A percentile compares a stretch with the other conserved stretches of the same genome.
phyloP scores from a whole-genome alignment of 2,113 vertebrate genomes.

The Blennius ocellaris region DNA sequence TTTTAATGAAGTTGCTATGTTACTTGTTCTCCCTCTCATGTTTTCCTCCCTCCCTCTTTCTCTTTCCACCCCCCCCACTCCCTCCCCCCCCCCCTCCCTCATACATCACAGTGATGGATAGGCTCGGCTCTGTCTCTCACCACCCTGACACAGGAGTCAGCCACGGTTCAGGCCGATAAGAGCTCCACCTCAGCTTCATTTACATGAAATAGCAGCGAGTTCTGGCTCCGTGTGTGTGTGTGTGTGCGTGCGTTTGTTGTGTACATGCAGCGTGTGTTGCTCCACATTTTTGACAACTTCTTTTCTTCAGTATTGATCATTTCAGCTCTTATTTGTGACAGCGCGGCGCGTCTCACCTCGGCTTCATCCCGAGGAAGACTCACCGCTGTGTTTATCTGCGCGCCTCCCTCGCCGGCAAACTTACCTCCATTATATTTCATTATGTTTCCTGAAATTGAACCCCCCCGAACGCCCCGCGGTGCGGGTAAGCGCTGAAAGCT shows the following conservation, averaged over 20 bases:
- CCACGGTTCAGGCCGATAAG: slow-evolving; percentile 31
- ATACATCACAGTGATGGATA: slow-evolving; percentile 39
- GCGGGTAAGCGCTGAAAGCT: background rate
- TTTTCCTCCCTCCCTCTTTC: background rate
- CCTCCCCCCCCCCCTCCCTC: slow-evolving; percentile 1
- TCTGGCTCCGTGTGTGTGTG: background rate
- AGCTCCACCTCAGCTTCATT: slow-evolving; percentile 15
- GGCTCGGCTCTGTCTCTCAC: background rate
- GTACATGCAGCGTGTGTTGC: background rate
- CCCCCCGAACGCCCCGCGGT: background rate
- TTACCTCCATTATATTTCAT: background rate
- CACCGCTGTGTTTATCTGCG: background rate
- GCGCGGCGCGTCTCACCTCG: background rate
- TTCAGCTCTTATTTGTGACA: background rate
- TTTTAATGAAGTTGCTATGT: too few species aligned
- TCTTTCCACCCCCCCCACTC: background rate
- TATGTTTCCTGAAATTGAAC: background rate
- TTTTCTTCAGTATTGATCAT: slow-evolving; percentile 25
- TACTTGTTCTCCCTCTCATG: background rate
- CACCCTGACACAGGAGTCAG: slow-evolving; percentile 18
- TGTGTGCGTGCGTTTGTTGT: slow-evolving; percentile 9
- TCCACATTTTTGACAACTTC: slow-evolving; percentile 8
- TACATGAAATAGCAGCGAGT: background rate
- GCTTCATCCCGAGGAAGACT: background rate
- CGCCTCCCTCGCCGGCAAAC: background rate